Evolutionary conservation across 2,797 vertebrate species (phyloP).

Genomic region (Fistularia tabacaria): DNA sequence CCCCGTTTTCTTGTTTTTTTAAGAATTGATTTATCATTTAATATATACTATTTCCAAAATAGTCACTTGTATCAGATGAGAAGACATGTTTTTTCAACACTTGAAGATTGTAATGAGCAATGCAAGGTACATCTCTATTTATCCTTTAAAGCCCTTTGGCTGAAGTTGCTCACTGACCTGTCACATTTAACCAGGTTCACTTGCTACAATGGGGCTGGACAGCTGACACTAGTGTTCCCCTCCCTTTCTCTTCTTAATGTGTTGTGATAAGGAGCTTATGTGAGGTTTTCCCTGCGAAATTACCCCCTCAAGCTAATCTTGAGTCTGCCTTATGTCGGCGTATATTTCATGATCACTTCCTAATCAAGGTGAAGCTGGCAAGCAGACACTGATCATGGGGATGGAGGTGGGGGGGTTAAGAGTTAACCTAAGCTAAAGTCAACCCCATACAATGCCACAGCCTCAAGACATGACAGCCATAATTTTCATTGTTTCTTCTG

Average conservation of each 20-base stretch:
- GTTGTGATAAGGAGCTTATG: constrained; percentile 94
- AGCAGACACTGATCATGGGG: constrained; percentile 33
- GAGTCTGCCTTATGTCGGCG: constrained; percentile 51
- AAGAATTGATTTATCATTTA: background rate
- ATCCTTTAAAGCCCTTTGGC: constrained; percentile 59
- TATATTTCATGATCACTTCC: constrained; percentile 30
- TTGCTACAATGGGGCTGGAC: constrained; percentile 78
- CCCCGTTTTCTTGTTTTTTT: background rate
- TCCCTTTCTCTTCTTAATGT: constrained; percentile 80
- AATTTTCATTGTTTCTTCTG: constrained; percentile 45
- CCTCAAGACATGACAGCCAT: constrained; percentile 45
- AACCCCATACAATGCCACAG: constrained; percentile 30
- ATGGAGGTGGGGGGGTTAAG: background rate
- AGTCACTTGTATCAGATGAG: background rate
- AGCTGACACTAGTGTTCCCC: constrained; percentile 83
- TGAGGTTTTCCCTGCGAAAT: constrained; percentile 75
- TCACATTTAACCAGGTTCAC: constrained; percentile 76
- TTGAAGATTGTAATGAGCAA: constrained; percentile 5
- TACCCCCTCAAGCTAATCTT: constrained; percentile 76
- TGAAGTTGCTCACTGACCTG: constrained; percentile 77
- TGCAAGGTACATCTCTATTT: constrained; percentile 22
- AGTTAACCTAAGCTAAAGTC: constrained; percentile 42
- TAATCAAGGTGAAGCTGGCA: constrained; percentile 41
- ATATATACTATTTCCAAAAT: background rate
- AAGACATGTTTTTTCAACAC: background rate